Evolutionary conservation across 1,140 invertebrate species (phyloP), one percentile per base, ranked within the genome.

Genomic region (Zaprionus kolodkinae): DNA sequence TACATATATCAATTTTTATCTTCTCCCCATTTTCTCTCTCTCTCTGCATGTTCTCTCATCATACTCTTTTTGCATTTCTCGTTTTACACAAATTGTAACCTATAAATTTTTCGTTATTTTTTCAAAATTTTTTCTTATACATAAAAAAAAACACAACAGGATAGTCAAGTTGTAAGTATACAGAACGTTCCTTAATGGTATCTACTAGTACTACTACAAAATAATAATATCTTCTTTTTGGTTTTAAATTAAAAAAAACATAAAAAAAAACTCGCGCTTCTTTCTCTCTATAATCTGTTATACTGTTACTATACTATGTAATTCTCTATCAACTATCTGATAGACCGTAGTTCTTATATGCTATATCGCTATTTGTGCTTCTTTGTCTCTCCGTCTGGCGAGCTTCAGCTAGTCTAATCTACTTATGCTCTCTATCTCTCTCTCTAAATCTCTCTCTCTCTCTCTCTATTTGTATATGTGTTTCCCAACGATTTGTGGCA

Each of bases 111-210:
- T 89, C 85, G 85, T 78, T 89, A 68, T 89, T 79, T 79, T 78
- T 88, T 76, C 75, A 89, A 89, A 89, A 79, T 85, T 89, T 67
- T 70, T 70, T 68, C 77, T 73, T 70, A 89, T 71, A 83, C 64
- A 54, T 52, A 79, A n/a, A n/a, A n/a, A n/a, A n/a, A n/a, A 81
- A 81, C 77, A 76, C 67, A 82, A 86, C 84, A 91, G 89, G 89
- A 91, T 83, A 82, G 85, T 76, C 84, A 85, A 89, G 79, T 91
- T 86, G 89, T 91, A 91, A 91, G 89, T 91, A 91, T 91, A 89
- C 69, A 66, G 79, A 86, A 81, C 36, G 71, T 85, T 75, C 66
- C 60, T 59, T 52, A 65, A 52, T 69, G 35, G 50, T 74, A 56
- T 69, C 45, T 50, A 50, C 45, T 30, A 30, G 3, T 5, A 5